These are phyloP conservation scores for Arenaria interpres DNA, from an alignment of 2,113 vertebrate species.

Conservation along the genomic window DNA sequence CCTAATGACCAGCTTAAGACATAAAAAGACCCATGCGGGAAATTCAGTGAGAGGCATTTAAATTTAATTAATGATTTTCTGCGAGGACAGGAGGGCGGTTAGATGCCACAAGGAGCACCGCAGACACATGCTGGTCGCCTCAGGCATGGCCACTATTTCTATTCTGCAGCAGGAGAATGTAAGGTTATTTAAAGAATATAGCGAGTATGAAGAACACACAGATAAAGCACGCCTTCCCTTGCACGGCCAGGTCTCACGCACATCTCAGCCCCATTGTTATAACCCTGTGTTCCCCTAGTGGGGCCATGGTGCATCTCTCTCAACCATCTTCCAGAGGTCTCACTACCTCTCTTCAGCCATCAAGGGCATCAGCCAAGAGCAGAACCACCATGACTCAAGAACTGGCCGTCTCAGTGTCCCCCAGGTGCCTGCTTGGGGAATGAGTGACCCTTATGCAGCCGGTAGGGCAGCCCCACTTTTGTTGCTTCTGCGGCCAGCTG, in stretches of 20 bases:
- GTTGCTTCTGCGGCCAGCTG: background rate
- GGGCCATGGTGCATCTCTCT: background rate
- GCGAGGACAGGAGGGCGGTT: background rate
- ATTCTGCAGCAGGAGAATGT: background rate
- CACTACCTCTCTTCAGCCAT: background rate
- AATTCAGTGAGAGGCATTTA: background rate
- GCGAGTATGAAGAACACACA: background rate
- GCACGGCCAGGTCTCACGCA: background rate
- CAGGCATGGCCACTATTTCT: background rate
- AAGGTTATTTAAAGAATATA: background rate
- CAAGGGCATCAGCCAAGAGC: background rate
- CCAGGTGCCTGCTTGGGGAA: background rate
- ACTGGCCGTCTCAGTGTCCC: fast-evolving
- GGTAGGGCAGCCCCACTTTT: background rate
- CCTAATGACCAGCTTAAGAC: background rate
- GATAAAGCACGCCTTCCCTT: background rate
- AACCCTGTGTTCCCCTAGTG: background rate
- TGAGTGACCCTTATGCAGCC: fast-evolving
- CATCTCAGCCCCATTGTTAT: background rate
- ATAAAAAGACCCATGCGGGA: background rate
- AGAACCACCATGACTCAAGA: background rate
- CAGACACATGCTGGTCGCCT: fast-evolving
- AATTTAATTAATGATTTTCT: background rate
- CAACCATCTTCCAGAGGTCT: background rate
- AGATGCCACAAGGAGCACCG: background rate